Conservation (phyloP, 2,888 invertebrate genomes). For the Leptinotarsa rubiginosa region DNA sequence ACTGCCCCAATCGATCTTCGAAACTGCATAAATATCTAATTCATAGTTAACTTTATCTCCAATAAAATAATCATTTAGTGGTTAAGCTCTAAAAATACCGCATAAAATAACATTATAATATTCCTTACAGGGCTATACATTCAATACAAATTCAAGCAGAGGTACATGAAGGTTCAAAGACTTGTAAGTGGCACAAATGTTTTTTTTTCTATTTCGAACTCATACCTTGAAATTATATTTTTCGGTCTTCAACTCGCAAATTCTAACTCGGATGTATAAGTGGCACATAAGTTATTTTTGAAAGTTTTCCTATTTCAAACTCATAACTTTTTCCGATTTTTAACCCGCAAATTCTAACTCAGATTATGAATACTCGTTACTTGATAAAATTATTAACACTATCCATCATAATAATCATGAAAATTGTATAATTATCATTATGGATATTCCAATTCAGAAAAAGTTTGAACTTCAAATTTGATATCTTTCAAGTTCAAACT, state of each 20-base stretch:
- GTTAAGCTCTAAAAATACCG: slow-evolving; percentile 8
- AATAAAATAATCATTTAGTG: slow-evolving; percentile 13
- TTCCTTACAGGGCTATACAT: neutral
- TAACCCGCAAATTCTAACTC: no score
- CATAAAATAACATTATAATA: slow-evolving; percentile 1
- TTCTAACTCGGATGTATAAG: neutral
- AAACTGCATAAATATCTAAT: slow-evolving; percentile 7
- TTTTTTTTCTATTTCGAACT: no score
- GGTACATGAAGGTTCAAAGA: neutral
- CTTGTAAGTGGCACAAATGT: no score
- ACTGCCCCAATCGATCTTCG: neutral
- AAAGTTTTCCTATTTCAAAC: no score
- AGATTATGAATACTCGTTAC: no score
- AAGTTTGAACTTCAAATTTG: neutral
- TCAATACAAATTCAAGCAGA: no score
- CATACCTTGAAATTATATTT: no score
- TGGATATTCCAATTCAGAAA: neutral
- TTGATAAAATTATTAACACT: no score
- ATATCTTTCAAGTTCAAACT: neutral
- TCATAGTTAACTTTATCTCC: slow-evolving; percentile 14
- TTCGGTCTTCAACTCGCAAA: no score
- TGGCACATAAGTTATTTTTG: no score
- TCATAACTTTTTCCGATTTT: no score
- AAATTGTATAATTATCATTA: neutral
- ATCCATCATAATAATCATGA: no score